Conservation (phyloP, 2,888 invertebrate species). For the Leptura quadrifasciata region DNA sequence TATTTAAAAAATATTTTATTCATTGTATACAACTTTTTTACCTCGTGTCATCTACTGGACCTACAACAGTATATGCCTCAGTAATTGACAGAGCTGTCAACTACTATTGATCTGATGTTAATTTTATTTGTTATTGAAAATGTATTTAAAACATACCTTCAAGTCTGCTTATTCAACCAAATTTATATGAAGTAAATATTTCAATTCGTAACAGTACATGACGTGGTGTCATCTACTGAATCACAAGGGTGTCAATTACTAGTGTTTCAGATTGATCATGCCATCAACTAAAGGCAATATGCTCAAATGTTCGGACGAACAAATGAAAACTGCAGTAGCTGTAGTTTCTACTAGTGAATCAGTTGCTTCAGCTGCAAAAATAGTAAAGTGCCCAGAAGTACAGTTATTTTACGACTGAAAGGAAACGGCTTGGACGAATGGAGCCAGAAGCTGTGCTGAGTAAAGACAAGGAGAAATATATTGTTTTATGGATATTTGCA, state of each 20-base stretch:
- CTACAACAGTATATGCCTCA: neutral
- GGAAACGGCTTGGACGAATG: too few species aligned
- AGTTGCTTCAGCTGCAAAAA: neutral
- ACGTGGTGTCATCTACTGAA: neutral
- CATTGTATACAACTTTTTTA: slow-evolving; percentile 2
- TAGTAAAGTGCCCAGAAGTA: neutral
- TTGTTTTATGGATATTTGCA: slow-evolving; percentile 18
- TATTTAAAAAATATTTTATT: neutral
- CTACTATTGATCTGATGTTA: neutral
- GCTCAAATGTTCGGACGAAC: neutral
- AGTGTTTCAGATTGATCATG: slow-evolving; percentile 14
- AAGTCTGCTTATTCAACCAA: neutral
- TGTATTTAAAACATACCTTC: neutral
- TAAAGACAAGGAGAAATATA: slow-evolving; percentile 14
- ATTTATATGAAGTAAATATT: neutral
- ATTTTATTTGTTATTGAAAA: neutral
- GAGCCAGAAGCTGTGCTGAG: slow-evolving; percentile 8
- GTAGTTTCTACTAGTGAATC: neutral
- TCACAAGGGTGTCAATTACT: slow-evolving; percentile 5
- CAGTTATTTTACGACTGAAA: too few species aligned
- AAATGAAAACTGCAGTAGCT: neutral
- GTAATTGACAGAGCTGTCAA: neutral
- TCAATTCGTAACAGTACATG: slow-evolving; percentile 7
- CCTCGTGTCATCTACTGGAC: slow-evolving; percentile 1
- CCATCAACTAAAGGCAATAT: slow-evolving; percentile 11